Conservation (phyloP, 1,140 invertebrate species). For the Papilio machaon region DNA sequence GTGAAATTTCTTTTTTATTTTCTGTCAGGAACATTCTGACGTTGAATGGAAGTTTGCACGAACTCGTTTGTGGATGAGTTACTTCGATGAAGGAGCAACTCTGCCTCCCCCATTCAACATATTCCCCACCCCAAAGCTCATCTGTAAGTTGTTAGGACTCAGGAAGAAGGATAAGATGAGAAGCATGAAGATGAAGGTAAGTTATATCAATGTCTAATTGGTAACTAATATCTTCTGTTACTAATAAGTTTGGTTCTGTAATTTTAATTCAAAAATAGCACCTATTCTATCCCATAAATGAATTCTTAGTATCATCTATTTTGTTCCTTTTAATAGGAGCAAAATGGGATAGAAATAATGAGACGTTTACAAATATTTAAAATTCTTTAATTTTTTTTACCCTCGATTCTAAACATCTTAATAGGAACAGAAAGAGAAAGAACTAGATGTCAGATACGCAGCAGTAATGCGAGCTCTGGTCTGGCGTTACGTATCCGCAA, state of each 20-base stretch:
- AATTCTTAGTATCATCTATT: no score
- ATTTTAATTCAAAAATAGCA: no score
- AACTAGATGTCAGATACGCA: constrained; percentile 86
- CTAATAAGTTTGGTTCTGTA: not conserved
- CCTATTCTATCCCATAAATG: not conserved
- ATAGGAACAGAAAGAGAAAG: constrained; percentile 83
- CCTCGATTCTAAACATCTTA: not conserved
- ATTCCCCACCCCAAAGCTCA: constrained; percentile 87
- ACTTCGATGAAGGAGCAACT: constrained; percentile 92
- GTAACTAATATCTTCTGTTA: no score
- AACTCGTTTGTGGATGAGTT: constrained; percentile 94
- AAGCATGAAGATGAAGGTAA: constrained; percentile 85
- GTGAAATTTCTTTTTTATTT: not conserved
- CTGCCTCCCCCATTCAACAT: constrained; percentile 95
- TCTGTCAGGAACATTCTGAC: constrained; percentile 89
- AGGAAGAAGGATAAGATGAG: constrained; percentile 87
- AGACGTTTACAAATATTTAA: not conserved
- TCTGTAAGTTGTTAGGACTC: constrained; percentile 85
- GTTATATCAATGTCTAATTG: not conserved
- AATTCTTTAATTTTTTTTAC: not conserved
- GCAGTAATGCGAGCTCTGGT: constrained; percentile 91
- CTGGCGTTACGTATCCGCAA: constrained; percentile 91
- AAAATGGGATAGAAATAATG: not conserved
- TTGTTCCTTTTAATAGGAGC: not conserved
- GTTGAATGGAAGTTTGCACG: constrained; percentile 96